A percentile compares a stretch with the other conserved stretches of the same genome.
Evolutionary conservation across 37 sponge, comb jelly and placozoan genomes (phyloP).

Genomic region (Cliona cf. orientalis): DNA sequence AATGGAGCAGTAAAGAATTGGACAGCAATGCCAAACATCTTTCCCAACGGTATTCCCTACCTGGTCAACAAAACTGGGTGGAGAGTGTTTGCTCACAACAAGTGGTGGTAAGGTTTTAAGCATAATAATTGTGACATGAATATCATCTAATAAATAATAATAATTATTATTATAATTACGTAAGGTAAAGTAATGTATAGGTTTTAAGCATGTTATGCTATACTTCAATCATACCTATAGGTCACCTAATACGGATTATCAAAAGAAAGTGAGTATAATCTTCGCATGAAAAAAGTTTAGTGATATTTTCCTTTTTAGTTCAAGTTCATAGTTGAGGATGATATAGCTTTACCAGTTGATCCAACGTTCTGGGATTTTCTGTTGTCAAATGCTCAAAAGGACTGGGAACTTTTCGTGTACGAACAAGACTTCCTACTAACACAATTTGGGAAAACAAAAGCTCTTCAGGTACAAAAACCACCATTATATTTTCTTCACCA

Average conservation of each 20-base stretch:
- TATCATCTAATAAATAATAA: background rate
- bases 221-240: no score
- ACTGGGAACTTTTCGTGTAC: conserved; percentile 72
- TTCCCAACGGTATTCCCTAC: conserved; percentile 73
- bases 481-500: no score
- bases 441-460: background rate
- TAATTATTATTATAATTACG: no score
- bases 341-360: conserved; percentile 46
- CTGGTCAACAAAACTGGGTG: conserved; percentile 55
- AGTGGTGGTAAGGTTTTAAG: conserved; percentile 72
- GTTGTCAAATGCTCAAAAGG: conserved; percentile 40
- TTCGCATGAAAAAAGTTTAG: no score
- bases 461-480: conserved; percentile 3
- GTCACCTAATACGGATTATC: no score
- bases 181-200: no score
- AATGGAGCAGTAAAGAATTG: conserved; percentile 79
- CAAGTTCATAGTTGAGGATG: conserved; percentile 63
- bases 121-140: conserved; percentile 62
- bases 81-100: conserved; percentile 77
- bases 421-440: conserved; percentile 85
- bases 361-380: conserved; percentile 73
- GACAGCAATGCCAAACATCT: conserved; percentile 70
- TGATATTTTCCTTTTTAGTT: no score
- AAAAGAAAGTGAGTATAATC: no score
- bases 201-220: no score